Conservation (phyloP, 2,797 vertebrate species). For the Yasuhikotakia modesta region DNA sequence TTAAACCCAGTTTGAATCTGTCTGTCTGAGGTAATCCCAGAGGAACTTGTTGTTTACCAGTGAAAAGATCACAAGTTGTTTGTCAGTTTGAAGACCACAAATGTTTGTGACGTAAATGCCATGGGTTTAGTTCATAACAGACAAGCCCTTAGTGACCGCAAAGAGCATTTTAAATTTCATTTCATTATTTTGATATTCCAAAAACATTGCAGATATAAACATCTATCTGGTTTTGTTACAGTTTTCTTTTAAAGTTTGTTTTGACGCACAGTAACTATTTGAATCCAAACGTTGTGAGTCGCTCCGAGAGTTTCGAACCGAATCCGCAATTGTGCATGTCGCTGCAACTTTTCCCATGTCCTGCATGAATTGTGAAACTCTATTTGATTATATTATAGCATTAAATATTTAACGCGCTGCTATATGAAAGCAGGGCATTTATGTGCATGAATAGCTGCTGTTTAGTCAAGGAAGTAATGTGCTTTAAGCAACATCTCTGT, state of each 20-base stretch:
- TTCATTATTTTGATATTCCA: not conserved
- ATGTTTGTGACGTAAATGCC: constrained; percentile 8
- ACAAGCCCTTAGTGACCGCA: not conserved
- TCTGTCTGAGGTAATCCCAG: constrained; percentile 6
- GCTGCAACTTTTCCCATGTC: constrained; percentile 68
- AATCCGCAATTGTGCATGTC: constrained; percentile 61
- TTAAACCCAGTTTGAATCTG: not conserved
- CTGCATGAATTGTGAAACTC: constrained; percentile 60
- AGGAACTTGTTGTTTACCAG: constrained; percentile 21
- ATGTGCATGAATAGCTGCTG: constrained; percentile 80
- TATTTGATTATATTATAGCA: constrained; percentile 79
- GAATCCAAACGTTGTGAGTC: not conserved
- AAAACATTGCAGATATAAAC: not conserved
- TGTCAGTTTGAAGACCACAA: not conserved
- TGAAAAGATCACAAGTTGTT: constrained; percentile 4
- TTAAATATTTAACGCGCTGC: constrained; percentile 80
- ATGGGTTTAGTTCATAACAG: not conserved
- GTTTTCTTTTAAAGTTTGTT: not conserved
- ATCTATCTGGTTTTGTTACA: not conserved
- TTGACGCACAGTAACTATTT: constrained; percentile 16
- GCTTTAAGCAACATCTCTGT: constrained; percentile 80
- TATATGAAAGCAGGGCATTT: constrained; percentile 79
- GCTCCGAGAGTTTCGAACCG: constrained; percentile 9
- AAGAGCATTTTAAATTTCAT: not conserved
- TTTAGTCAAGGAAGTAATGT: constrained; percentile 82